Conservation (phyloP, 2,888 invertebrate genomes). For the Theodoxus fluviatilis region DNA sequence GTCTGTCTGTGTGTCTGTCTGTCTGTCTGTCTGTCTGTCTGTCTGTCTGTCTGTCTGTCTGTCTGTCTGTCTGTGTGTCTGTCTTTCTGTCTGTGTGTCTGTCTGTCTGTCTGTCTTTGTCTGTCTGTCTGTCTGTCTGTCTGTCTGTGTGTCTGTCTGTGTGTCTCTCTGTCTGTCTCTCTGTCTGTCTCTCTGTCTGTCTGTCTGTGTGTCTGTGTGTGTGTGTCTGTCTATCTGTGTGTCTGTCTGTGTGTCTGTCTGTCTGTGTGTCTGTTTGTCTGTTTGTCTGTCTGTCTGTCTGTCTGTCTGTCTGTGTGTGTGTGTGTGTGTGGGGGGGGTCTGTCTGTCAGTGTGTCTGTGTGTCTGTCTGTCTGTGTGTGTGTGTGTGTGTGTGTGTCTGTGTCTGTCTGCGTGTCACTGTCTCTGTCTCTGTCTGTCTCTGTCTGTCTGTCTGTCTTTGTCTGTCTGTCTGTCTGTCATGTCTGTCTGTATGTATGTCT, state of each 20-base stretch:
- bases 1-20: background rate
- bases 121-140: background rate
- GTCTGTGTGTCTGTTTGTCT: background rate
- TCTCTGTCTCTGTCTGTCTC: background rate
- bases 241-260: conserved; percentile 13
- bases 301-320: background rate
- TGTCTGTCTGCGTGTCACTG: conserved; percentile 15
- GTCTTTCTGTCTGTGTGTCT: background rate
- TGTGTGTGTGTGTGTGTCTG: background rate
- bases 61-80: background rate
- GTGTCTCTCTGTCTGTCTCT: background rate
- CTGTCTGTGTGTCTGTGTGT: background rate
- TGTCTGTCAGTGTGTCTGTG: too few species aligned
- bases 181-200: conserved; percentile 3
- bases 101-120: conserved; percentile 7
- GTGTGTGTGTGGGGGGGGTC: too few species aligned
- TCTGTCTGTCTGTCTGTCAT: background rate
- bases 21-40: conserved; percentile 9
- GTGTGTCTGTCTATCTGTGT: conserved; percentile 1
- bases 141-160: background rate
- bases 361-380: background rate
- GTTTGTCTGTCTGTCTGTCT: background rate
- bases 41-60: conserved; percentile 17
- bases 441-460: background rate
- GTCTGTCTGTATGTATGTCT: too few species aligned